A percentile compares a stretch with the other conserved stretches of the same genome.
Evolutionary conservation across 2,113 vertebrate species (phyloP).

Genomic region (Monopterus albus): DNA sequence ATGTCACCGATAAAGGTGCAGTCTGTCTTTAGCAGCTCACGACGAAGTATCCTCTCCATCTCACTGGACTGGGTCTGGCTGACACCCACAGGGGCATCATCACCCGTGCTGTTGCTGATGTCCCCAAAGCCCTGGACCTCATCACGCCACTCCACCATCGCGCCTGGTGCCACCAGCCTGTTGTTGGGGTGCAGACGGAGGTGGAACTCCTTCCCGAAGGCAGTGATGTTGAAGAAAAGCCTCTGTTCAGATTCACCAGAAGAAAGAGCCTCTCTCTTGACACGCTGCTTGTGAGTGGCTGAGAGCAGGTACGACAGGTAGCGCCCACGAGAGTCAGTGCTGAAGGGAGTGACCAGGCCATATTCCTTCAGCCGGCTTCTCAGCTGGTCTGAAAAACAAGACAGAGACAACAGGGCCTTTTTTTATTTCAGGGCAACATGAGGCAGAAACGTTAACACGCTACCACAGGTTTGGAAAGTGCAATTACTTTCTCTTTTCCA

Average conservation of each 20-base stretch:
- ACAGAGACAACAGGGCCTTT: too few species aligned
- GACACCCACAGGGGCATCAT: neutral
- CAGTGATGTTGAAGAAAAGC: constrained; percentile 93
- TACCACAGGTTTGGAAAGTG: too few species aligned
- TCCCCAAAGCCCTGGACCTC: constrained; percentile 56
- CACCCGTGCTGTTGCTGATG: constrained; percentile 9
- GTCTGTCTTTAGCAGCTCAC: constrained; percentile 88
- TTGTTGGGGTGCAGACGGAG: constrained; percentile 89
- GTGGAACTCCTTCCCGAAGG: constrained; percentile 94
- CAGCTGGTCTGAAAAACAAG: constrained; percentile 76
- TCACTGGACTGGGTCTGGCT: constrained; percentile 27
- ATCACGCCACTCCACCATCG: constrained; percentile 92
- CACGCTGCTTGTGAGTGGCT: constrained; percentile 87
- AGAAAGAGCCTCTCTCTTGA: constrained; percentile 78
- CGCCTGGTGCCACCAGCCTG: constrained; percentile 87
- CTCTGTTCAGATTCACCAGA: constrained; percentile 49
- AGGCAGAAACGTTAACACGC: too few species aligned
- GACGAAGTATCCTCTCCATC: constrained; percentile 80
- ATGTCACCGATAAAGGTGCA: constrained; percentile 96
- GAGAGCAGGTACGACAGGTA: constrained; percentile 92
- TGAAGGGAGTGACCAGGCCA: constrained; percentile 90
- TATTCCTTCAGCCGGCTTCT: constrained; percentile 84
- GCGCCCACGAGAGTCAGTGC: constrained; percentile 89
- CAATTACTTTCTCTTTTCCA: too few species aligned
- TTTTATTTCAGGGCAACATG: too few species aligned